Conservation (phyloP, 2,797 vertebrate species). For the Pempheris klunzingeri region DNA sequence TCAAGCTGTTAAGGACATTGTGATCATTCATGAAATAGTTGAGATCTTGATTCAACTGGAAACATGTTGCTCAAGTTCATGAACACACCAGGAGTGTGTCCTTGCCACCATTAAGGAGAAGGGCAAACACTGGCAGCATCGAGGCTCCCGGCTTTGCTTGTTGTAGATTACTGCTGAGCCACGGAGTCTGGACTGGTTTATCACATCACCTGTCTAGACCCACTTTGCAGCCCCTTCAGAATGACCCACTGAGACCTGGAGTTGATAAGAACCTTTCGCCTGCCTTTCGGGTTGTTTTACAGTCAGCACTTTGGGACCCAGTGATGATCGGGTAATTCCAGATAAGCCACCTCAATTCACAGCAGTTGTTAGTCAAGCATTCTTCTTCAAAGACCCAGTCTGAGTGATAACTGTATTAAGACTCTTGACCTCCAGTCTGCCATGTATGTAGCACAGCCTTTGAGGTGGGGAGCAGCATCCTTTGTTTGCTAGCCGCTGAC, state of each 20-base stretch:
- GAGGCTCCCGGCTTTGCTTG: constrained; percentile 40
- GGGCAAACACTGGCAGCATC: constrained; percentile 32
- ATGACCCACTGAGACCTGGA: constrained; percentile 41
- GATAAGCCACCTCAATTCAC: constrained; percentile 71
- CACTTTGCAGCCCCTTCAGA: constrained; percentile 68
- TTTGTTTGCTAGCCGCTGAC: constrained; percentile 76
- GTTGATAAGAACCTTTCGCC: constrained; percentile 63
- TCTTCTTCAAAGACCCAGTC: constrained; percentile 73
- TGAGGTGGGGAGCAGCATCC: constrained; percentile 77
- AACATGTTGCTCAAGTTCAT: constrained; percentile 27
- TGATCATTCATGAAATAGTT: constrained; percentile 5
- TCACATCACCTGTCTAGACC: constrained; percentile 69
- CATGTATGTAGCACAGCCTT: constrained; percentile 60
- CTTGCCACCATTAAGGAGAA: constrained; percentile 22
- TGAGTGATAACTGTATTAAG: constrained; percentile 71
- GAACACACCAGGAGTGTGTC: constrained; percentile 8
- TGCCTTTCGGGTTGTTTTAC: constrained; percentile 53
- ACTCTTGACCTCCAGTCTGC: constrained; percentile 73
- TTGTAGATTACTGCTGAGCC: constrained; percentile 53
- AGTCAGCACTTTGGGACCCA: constrained; percentile 48
- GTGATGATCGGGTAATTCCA: constrained; percentile 57
- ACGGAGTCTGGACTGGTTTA: constrained; percentile 56
- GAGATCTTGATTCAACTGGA: background rate
- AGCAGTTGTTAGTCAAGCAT: constrained; percentile 59
- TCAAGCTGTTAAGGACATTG: constrained; percentile 17